Base-by-base conservation (phyloP, 2,797 vertebrate species). In the Buphagus erythrorhynchus region DNA sequence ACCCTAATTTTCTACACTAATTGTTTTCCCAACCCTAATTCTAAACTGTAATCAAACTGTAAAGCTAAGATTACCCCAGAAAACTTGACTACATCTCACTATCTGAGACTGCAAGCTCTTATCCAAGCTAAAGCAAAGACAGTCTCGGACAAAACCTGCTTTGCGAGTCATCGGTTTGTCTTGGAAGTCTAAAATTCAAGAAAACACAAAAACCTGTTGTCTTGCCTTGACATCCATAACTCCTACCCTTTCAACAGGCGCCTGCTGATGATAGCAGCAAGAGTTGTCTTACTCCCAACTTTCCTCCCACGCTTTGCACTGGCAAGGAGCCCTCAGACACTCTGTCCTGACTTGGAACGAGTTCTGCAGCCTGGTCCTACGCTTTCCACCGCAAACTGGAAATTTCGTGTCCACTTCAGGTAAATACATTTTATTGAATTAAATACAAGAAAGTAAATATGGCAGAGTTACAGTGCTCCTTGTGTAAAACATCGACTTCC, bases 401-500 rank as follows among this genome's bases (percentile, higher is more conserved):
- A 97, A 96, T 55, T 92, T 75, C 0, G 1, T 46, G 76, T 78
- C 86, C 14, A 1, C 51, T 93, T 55, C 83, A 90, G 88, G 93
- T 92, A 96, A 97, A 95, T 66, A 93, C 5, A 6, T 88, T 94
- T 84, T 49, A 81, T 29, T 86, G 82, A 93, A 90, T 86, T 75
- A 88, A 90, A 94, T 33, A 54, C 63, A 78, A 75, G 83, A 90
- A 94, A 75, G 93, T 85, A 95, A 96, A 95, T 88, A 92, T 54
- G 88, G 95, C 90, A 88, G 79, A 80, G 83, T 55, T 78, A 86
- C 90, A 95, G 83, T 0, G 2, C 51, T 94, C 73, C 92, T 24
- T 86, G 67, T 81, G 67, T 62, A 78, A 90, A 76, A 95, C 33
- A 21, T 0, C 4, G 26, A 67, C 92, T 75, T 95, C 94, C 88